Base-by-base conservation (phyloP, 92 coral and sea anemone genomes). In the Phymanthus crucifer region DNA sequence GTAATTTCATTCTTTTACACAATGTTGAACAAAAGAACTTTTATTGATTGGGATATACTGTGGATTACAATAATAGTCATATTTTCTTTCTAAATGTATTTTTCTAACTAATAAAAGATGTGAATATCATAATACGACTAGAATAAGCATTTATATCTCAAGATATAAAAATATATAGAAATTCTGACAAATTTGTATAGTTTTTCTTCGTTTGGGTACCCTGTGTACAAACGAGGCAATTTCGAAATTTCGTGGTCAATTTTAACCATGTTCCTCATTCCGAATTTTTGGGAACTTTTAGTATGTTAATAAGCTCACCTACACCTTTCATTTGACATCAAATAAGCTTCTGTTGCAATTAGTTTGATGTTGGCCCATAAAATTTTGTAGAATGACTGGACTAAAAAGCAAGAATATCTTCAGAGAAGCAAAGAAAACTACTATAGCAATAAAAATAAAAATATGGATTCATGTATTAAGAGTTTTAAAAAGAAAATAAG, bases 11-110 rank as follows among this genome's bases (percentile, higher is more conserved):
- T 18, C 19, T 7, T 52, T 52, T 52, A n/a, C 61, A 52, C 11
- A 52, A 52, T 52, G 11, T 52, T 52, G 61, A 43, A 43, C 2
- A 52, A 52, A 52, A 52, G 19, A 11, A 52, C 61, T 7, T 52
- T 52, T 52, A 11, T 52, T 18, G 3, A 52, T 52, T 52, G 61
- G 61, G 61, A 7, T 52, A 7, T 23, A n/a, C 61, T 52, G 61
- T 52, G 61, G 61, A 14, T 52, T 52, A 52, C 61, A 52, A 52
- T 52, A 52, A n/a, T 52, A 52, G 61, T 52, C 61, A 52, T 52
- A 52, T 52, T 52, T 52, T 52, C 6, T 52, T 52, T 52, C 16
- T 52, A 18, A 52, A 52, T 52, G 11, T 7, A 18, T 52, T 7
- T 52, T 52, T 52, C 61, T 52, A 52, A 7, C 61, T 52, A 52